Conservation (phyloP, 2,797 vertebrate species). For the Apodemus agrarius region DNA sequence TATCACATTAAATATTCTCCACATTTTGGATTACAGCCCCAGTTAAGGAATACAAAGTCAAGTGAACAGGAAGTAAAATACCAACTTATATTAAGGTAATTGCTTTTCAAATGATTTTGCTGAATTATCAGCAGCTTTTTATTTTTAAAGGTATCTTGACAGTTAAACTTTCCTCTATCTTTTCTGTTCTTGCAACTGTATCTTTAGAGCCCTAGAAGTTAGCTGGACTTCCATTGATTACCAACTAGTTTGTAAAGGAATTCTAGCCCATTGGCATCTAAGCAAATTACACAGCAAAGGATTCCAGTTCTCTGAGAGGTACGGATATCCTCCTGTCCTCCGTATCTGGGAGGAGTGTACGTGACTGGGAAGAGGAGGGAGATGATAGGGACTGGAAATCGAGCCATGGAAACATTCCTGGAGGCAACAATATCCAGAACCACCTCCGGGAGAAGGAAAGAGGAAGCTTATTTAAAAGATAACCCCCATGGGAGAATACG, state of each 20-base stretch:
- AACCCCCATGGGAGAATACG: neutral
- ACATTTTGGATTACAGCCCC: neutral
- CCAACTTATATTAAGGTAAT: neutral
- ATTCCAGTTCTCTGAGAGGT: neutral
- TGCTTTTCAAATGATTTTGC: neutral
- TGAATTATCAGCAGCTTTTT: neutral
- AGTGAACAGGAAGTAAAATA: neutral
- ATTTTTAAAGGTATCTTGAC: neutral
- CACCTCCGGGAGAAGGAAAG: neutral
- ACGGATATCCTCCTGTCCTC: no score
- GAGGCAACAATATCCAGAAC: neutral
- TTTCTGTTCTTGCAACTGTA: neutral
- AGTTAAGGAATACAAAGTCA: neutral
- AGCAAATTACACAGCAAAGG: neutral
- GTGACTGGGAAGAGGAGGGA: neutral
- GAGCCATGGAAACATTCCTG: neutral
- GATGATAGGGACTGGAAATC: neutral
- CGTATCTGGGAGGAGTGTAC: neutral
- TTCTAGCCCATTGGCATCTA: neutral
- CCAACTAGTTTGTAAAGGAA: neutral
- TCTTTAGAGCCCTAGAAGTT: slow-evolving; percentile 11
- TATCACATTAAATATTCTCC: neutral
- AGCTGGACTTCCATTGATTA: neutral
- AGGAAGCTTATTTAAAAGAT: neutral
- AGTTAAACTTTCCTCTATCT: neutral